Evolutionary conservation across 2,888 invertebrate genomes (phyloP).

Genomic region (Tetragonula carbonaria): DNA sequence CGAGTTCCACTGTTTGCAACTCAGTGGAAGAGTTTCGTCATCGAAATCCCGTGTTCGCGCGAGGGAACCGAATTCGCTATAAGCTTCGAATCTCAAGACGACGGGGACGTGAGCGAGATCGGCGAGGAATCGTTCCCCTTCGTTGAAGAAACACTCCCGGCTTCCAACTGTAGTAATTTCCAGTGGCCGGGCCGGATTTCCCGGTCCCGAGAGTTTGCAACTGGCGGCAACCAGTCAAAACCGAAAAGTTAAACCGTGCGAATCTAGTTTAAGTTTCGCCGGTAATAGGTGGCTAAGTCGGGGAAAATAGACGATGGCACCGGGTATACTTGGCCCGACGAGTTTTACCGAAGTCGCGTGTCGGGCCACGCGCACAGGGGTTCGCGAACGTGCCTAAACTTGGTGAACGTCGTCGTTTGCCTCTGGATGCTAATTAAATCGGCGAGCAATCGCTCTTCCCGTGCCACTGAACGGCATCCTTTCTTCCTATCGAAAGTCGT

Average conservation of each 20-base stretch:
- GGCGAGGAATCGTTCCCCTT: background rate
- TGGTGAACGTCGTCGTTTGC: background rate
- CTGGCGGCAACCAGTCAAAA: constrained; percentile 40
- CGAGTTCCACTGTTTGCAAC: too few species aligned
- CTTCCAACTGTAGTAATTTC: constrained; percentile 20
- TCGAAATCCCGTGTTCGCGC: background rate
- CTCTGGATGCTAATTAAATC: constrained; percentile 5
- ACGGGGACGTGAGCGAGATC: background rate
- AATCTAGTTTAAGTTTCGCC: constrained; percentile 60
- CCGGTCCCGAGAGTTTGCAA: constrained; percentile 27
- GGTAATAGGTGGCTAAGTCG: constrained; percentile 30
- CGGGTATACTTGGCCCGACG: constrained; percentile 8
- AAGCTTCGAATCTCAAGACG: constrained; percentile 7
- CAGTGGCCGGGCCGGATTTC: constrained; percentile 5
- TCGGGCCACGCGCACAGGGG: background rate
- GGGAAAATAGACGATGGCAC: constrained; percentile 18
- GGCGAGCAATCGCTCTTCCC: background rate
- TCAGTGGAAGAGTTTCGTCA: background rate
- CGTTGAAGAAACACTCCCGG: background rate
- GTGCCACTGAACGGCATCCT: background rate
- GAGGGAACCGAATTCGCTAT: background rate
- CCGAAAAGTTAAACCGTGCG: constrained; percentile 56
- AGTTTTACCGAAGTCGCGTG: background rate
- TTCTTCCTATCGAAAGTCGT: background rate
- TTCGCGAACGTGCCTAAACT: background rate